Base-by-base conservation (phyloP, 1,140 invertebrate species). In the Aphelinus certus region DNA sequence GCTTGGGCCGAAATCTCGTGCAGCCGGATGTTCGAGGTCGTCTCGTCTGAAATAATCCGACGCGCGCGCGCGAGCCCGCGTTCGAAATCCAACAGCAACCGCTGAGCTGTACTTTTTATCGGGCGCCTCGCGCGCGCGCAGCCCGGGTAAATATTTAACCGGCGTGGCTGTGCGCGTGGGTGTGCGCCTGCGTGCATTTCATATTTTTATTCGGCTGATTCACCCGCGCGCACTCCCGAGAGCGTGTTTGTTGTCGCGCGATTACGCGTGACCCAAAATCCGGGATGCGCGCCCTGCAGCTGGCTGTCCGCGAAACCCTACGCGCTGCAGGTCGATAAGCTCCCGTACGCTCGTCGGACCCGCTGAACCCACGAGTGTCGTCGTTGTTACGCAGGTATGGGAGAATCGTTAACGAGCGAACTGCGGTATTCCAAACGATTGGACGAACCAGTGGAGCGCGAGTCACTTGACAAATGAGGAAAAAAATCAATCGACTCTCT, bases 11-110 rank as follows among this genome's bases (percentile, higher is more conserved):
- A 55, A 45, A 48, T 2, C 64, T 47, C 66, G 10, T 45, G 26
- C 65, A 49, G 66, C 77, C 75, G 75, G 76, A 80, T 77, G 75
- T 63, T 48, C 55, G 56, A 53, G 75, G 75, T 78, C 75, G 78
- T 77, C 79, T 57, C 55, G 75, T 65, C 77, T 77, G 67, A 79
- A 78, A 80, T 79, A 80, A 78, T 78, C 75, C 56, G 71, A 63
- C 57, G 62, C 71, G 26, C 26, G 26, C 57, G 62, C 71, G 26
- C 26, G 26, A 26, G 26, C 26, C 26, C 26, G 26, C 26, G 26
- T 26, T 26, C 26, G 26, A 26, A 26, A 26, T 26, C 26, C 26
- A 26, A 26, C 26, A 26, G 26, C 26, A 26, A 26, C 26, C 26
- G 26, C 26, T 26, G 26, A 26, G 26, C 26, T 26, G 26, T 26